Base-by-base conservation (phyloP, 2,888 invertebrate species). In the Melipona beecheii region DNA sequence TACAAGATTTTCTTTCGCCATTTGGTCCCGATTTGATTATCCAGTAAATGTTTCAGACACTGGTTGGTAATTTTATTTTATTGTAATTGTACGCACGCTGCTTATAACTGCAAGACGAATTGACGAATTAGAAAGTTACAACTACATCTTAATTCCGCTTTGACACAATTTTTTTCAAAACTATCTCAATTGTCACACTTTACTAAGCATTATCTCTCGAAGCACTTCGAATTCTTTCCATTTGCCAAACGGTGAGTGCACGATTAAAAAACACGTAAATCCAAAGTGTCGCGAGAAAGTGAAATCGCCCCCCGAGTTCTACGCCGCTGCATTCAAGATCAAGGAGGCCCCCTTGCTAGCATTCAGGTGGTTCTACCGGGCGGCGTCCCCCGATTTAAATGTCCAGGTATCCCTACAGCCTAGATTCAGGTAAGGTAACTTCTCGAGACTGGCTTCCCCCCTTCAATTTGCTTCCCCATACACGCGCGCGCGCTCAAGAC, bases 281-380 rank as follows among this genome's bases (percentile, higher is more conserved):
- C 2, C 15, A 2, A 56, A 15, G 5, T 13, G n/a, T 56, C 5
- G 13, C 2, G 15, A 60, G 24, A 4, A 65, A n/a, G 15, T 13
- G 6, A n/a, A 5, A 49, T 64, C 49, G 13, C 50, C 13, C 86
- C 75, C 9, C 6, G 27, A n/a, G 54, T 64, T 71, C 88, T 83
- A 87, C 91, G 86, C 88, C 91, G 83, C 58, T 91, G 91, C 78
- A 9, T 11, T n/a, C n/a, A 92, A 92, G 91, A 92, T 90, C 89
- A 90, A 91, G 90, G 84, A 90, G 91, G 91, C 90, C 92, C 93
- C 93, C 91, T 92, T 87, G 91, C 88, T 87, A 83, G 89, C 81
- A 91, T 93, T 94, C 93, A 93, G 94, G 93, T 94, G 94, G 91
- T 92, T 93, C 86, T 75, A 88, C 92, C 90, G 90, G 90, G 89